These are phyloP conservation scores for Ciconia maguari DNA, from an alignment of 2,113 vertebrate genomes.

Conservation along the genomic window DNA sequence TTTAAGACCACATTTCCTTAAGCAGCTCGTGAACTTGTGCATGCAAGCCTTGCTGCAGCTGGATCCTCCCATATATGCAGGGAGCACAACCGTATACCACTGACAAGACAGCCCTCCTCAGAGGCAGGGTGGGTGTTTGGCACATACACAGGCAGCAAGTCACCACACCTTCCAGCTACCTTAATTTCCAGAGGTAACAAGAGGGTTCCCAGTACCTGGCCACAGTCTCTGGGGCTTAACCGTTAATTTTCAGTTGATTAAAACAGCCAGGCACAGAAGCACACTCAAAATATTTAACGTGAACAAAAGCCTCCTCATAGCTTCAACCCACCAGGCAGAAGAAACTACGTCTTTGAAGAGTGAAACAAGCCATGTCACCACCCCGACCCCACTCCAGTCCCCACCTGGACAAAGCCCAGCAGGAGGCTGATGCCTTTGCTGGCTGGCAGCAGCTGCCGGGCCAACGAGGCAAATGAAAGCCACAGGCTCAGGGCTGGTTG, in stretches of 20 bases:
- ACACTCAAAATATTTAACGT: fast-evolving
- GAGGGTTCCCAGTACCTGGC: neutral
- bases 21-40: neutral
- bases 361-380: neutral
- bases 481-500: neutral
- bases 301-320: neutral
- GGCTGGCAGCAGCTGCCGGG: neutral
- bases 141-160: fast-evolving
- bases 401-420: fast-evolving
- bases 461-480: fast-evolving
- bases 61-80: fast-evolving
- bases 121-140: neutral
- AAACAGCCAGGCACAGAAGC: neutral
- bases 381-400: neutral
- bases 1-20: neutral
- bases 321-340: neutral
- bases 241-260: neutral
- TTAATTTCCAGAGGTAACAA: neutral
- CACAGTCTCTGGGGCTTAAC: neutral
- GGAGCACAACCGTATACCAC: fast-evolving
- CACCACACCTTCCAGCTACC: neutral
- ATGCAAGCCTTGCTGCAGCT: neutral
- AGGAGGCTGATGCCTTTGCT: neutral
- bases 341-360: neutral
- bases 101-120: neutral